Evolutionary conservation across 2,113 vertebrate species (phyloP).

Genomic region (Talpa occidentalis): DNA sequence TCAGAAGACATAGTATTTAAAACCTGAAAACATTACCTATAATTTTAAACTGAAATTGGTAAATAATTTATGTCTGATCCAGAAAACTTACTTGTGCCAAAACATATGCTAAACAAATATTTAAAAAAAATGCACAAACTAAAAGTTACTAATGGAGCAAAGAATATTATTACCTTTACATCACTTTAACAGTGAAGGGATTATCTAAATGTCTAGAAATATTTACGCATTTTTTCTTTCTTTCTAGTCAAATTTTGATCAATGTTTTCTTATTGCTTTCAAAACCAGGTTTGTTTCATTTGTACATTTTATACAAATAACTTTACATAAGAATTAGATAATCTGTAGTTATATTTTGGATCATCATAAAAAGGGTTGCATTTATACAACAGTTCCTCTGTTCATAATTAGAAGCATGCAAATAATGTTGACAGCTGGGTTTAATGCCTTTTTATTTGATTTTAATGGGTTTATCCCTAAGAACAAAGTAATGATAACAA

Average conservation of each 20-base stretch:
- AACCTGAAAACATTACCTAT: background rate
- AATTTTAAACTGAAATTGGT: background rate
- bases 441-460: slow-evolving; percentile 72
- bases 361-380: slow-evolving; percentile 49
- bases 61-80: background rate
- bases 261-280: background rate
- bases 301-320: background rate
- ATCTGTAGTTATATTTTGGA: slow-evolving; percentile 18
- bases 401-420: slow-evolving; percentile 71
- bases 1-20: background rate
- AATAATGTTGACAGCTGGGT: slow-evolving; percentile 71
- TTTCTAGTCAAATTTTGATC: background rate
- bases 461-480: slow-evolving; percentile 70
- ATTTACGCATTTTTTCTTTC: background rate
- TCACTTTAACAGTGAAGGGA: background rate
- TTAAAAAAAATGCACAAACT: background rate
- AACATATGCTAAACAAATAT: background rate
- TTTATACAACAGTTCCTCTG: slow-evolving; percentile 55
- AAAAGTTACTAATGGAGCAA: background rate
- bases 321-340: background rate
- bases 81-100: background rate
- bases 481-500: slow-evolving; percentile 64
- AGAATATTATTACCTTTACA: background rate
- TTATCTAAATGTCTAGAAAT: background rate
- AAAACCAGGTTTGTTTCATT: background rate